Conservation (phyloP, 2,888 invertebrate genomes). For the Unio delphinus region DNA sequence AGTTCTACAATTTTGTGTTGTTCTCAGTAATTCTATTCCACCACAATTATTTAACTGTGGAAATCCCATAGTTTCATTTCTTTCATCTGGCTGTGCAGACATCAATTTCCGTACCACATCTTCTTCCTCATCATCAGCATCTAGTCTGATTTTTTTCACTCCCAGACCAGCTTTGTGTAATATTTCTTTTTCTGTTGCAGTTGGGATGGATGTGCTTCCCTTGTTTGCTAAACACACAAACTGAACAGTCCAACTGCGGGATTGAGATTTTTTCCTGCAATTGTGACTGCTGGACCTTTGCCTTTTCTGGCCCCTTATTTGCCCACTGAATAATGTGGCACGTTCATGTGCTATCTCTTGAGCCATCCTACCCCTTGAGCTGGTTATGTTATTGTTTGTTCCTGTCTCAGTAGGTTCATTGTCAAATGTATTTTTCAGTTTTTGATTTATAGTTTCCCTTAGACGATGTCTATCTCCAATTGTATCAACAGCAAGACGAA, state of each 20-base stretch:
- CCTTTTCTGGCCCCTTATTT: no score
- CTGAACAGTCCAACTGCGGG: neutral
- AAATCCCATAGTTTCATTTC: neutral
- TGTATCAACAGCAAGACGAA: no score
- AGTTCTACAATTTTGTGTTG: no score
- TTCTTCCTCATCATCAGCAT: constrained; percentile 2
- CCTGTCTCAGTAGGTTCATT: no score
- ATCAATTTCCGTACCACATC: constrained; percentile 4
- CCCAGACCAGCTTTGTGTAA: constrained; percentile 2
- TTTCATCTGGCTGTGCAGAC: neutral
- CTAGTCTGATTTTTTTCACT: constrained; percentile 1
- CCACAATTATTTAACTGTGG: neutral
- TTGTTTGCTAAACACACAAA: constrained; percentile 7
- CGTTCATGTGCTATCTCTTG: no score
- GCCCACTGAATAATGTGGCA: no score
- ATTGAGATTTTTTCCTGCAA: neutral
- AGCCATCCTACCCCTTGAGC: no score
- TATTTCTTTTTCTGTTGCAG: constrained; percentile 6
- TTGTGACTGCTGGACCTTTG: no score
- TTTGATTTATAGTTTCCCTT: no score
- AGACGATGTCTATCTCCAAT: no score
- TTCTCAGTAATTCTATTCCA: neutral
- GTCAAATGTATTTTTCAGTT: no score
- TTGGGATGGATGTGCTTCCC: neutral
- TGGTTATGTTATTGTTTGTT: neutral